These are phyloP conservation scores for Rhinella marina DNA, from an alignment of 2,797 vertebrate species.

Conservation along the genomic window DNA sequence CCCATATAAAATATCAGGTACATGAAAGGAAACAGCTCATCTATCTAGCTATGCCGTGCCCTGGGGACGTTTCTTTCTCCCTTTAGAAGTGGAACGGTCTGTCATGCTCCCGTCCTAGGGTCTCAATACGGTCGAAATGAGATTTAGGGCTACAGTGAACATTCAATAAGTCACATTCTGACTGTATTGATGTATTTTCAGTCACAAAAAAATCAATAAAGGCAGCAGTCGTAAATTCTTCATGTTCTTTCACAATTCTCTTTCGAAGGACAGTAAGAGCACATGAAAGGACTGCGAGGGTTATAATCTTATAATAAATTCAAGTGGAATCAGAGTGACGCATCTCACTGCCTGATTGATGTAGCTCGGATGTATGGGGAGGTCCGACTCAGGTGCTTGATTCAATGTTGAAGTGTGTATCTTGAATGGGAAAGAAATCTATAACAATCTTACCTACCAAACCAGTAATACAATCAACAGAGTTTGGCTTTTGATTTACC, in stretches of 20 bases:
- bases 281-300: neutral
- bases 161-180: conserved; percentile 38
- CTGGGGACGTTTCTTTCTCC: neutral
- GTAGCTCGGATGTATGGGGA: neutral
- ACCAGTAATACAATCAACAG: neutral
- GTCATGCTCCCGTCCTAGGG: neutral
- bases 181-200: conserved; percentile 39
- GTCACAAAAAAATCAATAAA: conserved; percentile 32
- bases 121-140: neutral
- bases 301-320: conserved; percentile 22
- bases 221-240: conserved; percentile 39
- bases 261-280: conserved; percentile 10
- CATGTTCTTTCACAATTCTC: conserved; percentile 36
- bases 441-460: neutral
- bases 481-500: neutral
- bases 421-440: neutral
- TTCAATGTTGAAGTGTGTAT: neutral
- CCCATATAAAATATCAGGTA: neutral
- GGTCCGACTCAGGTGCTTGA: neutral
- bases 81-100: neutral
- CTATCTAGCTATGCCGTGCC: neutral
- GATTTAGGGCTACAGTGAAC: conserved; percentile 44
- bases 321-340: neutral
- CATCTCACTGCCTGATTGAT: neutral
- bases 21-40: neutral